phyloP scores from a whole-genome alignment of 2,888 invertebrate genomes.

The Autographa pulchrina region DNA sequence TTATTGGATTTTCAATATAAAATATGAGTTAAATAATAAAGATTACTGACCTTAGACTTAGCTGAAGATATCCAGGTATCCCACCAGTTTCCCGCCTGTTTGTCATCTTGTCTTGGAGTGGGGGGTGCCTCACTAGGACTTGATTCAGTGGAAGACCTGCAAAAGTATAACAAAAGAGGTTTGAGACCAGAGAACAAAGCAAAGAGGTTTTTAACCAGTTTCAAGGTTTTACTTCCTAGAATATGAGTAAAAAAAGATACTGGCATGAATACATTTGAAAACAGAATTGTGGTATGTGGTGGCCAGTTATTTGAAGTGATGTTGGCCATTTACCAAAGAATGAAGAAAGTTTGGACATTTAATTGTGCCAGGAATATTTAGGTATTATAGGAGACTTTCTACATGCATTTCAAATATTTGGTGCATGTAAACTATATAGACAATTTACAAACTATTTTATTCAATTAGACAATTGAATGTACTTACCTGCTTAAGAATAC shows the following conservation, averaged over 20 bases:
- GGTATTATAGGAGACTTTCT: neutral
- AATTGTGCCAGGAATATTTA: neutral
- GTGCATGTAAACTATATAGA: too few species aligned
- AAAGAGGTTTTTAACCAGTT: neutral
- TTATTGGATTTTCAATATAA: too few species aligned
- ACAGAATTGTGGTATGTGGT: neutral
- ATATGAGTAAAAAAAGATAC: neutral
- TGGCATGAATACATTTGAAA: neutral
- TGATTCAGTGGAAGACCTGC: slow-evolving; percentile 73
- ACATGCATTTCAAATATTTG: neutral
- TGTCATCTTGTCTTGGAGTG: slow-evolving; percentile 71
- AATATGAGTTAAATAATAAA: too few species aligned
- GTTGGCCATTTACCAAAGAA: neutral
- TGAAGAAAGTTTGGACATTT: neutral
- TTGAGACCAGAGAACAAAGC: neutral
- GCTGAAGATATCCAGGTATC: slow-evolving; percentile 90
- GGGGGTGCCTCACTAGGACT: slow-evolving; percentile 71
- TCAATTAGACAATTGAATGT: too few species aligned
- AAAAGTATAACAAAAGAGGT: neutral
- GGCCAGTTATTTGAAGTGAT: neutral
- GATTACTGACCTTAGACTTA: slow-evolving; percentile 89
- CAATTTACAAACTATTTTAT: too few species aligned
- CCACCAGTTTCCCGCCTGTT: slow-evolving; percentile 87
- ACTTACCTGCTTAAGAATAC: neutral
- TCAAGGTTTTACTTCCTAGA: neutral